phyloP scores from a whole-genome alignment of 2,113 vertebrate species.

The Osmerus eperlanus region DNA sequence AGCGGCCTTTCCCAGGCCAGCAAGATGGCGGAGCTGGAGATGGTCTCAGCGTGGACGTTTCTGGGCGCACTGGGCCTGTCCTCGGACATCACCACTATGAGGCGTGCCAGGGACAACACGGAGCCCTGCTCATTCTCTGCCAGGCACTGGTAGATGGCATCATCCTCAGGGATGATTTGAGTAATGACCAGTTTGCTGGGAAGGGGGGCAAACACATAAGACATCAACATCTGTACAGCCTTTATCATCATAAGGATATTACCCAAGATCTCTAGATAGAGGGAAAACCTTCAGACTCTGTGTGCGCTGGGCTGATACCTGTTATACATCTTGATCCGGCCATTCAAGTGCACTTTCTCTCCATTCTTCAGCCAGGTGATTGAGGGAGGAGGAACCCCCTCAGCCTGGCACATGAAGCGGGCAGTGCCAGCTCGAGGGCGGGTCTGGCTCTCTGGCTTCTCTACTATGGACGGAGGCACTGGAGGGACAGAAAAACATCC shows the following conservation, averaged over 20 bases:
- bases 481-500: slow-evolving; percentile 6
- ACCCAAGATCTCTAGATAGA: background rate
- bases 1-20: slow-evolving; percentile 93
- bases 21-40: slow-evolving; percentile 97
- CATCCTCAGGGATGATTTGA: slow-evolving; percentile 96
- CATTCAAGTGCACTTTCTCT: slow-evolving; percentile 87
- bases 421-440: slow-evolving; percentile 94
- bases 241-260: background rate
- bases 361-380: slow-evolving; percentile 96
- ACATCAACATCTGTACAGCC: background rate
- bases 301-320: slow-evolving; percentile 69
- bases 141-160: slow-evolving; percentile 95
- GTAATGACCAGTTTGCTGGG: slow-evolving; percentile 96
- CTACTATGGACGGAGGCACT: slow-evolving; percentile 90
- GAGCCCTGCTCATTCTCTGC: slow-evolving; percentile 89
- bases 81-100: slow-evolving; percentile 95
- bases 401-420: slow-evolving; percentile 91
- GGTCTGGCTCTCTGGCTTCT: slow-evolving; percentile 93
- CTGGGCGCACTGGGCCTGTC: slow-evolving; percentile 92
- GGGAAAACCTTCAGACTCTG: background rate
- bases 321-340: slow-evolving; percentile 97
- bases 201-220: background rate
- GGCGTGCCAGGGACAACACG: slow-evolving; percentile 82
- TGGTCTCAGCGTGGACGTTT: slow-evolving; percentile 89
- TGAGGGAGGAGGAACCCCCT: slow-evolving; percentile 84